Conservation (phyloP, 2,888 invertebrate genomes). For the Stenurella melanura region DNA sequence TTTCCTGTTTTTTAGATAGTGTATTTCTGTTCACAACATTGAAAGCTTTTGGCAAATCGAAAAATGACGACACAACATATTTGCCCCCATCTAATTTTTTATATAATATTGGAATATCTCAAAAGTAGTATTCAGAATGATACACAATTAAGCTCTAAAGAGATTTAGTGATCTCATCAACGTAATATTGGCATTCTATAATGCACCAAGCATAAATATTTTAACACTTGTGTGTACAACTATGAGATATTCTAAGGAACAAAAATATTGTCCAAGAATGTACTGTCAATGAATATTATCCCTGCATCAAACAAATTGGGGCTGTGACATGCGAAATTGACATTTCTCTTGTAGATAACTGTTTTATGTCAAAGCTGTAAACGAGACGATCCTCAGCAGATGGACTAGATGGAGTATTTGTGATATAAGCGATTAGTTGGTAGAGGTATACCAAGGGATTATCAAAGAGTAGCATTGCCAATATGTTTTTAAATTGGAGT, state of each 20-base stretch:
- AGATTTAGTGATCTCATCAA: too few relatives aligned
- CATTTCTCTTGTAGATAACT: not conserved
- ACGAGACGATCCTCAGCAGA: not conserved
- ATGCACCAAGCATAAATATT: too few relatives aligned
- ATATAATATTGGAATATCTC: too few relatives aligned
- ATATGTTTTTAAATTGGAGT: not conserved
- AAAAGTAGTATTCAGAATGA: too few relatives aligned
- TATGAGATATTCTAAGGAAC: not conserved
- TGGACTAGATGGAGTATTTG: not conserved
- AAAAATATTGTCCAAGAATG: not conserved
- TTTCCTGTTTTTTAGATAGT: too few relatives aligned
- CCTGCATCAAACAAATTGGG: not conserved
- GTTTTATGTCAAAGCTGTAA: not conserved
- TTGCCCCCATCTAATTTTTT: too few relatives aligned
- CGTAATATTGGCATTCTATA: too few relatives aligned
- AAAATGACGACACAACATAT: too few relatives aligned
- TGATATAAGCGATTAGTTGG: not conserved
- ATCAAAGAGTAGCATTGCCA: not conserved
- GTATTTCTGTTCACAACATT: too few relatives aligned
- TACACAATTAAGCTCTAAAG: too few relatives aligned
- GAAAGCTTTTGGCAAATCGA: too few relatives aligned
- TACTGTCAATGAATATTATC: not conserved
- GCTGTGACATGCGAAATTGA: not conserved
- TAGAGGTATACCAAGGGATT: not conserved
- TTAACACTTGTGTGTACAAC: too few relatives aligned